Conservation (phyloP, 2,888 invertebrate genomes). For the Cantharis nigra region DNA sequence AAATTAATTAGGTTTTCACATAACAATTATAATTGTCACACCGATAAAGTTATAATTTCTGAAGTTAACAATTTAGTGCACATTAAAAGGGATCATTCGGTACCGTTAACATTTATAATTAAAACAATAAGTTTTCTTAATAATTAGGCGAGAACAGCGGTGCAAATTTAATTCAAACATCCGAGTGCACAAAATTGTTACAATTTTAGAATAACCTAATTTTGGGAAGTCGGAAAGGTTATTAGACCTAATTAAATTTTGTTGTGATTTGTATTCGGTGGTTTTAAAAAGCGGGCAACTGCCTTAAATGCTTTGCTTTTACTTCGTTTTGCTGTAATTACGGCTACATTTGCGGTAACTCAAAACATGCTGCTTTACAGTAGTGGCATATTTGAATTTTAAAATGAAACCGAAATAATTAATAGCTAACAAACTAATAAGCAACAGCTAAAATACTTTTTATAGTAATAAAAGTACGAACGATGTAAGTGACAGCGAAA, state of each 20-base stretch:
- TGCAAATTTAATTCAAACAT: constrained; percentile 23
- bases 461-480: background rate
- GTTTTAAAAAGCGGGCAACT: constrained; percentile 16
- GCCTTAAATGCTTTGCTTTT: background rate
- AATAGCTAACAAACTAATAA: background rate
- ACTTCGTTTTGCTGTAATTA: constrained; percentile 13
- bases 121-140: constrained; percentile 20
- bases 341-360: background rate
- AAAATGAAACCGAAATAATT: background rate
- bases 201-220: constrained; percentile 30
- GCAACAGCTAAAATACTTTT: background rate
- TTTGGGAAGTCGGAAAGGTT: constrained; percentile 21
- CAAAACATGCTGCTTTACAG: background rate
- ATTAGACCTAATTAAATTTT: constrained; percentile 30
- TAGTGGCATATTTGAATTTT: background rate
- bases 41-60: background rate
- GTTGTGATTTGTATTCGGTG: constrained; percentile 28
- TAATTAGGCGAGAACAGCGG: constrained; percentile 22
- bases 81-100: background rate
- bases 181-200: constrained; percentile 27
- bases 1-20: background rate
- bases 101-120: constrained; percentile 14
- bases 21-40: background rate
- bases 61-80: background rate
- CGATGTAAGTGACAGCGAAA: background rate